Base-by-base conservation (phyloP, 2,888 invertebrate genomes). In the Pseudeuparius sepicola region DNA sequence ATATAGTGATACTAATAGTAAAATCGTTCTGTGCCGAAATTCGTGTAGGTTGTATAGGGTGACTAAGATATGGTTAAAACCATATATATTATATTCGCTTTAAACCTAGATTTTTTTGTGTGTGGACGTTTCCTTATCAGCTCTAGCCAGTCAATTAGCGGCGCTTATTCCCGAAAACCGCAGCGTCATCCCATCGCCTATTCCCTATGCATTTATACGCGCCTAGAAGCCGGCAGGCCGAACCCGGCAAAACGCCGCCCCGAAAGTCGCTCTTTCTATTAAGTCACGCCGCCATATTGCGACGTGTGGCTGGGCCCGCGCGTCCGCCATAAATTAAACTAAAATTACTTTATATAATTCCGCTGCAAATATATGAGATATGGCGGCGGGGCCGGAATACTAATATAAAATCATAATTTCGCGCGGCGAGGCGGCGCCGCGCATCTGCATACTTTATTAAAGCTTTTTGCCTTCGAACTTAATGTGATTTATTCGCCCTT, bases 221-320 rank as follows among this genome's bases (percentile, higher is more conserved):
- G 57, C 56, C 55, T 56, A 55, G 53, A 51, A 57, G 54, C 55
- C 56, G 57, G 55, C 56, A n/a, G n/a, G n/a, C n/a, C n/a, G n/a
- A n/a, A n/a, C n/a, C n/a, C n/a, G n/a, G n/a, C n/a, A n/a, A n/a
- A n/a, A n/a, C n/a, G n/a, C n/a, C n/a, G n/a, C n/a, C n/a, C n/a
- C n/a, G n/a, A n/a, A 59, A 58, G 57, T 57, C 56, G 57, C 55
- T 54, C 57, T 59, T 58, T 59, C 57, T 58, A 57, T 59, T 56
- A 57, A 59, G 58, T 59, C 58, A 56, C 53, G 53, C 51, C 53
- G 46, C 52, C 59, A 57, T 57, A 58, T 57, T 57, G 59, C 54
- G 44, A 56, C 51, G 51, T 55, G 53, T 54, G 53, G 51, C 51
- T 47, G 48, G 46, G 47, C 46, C 41, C 43, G 42, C 46, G 42